Evolutionary conservation across 2,888 invertebrate species (phyloP), one percentile per base, ranked within the genome.

Genomic region (Cerastis leucographa): DNA sequence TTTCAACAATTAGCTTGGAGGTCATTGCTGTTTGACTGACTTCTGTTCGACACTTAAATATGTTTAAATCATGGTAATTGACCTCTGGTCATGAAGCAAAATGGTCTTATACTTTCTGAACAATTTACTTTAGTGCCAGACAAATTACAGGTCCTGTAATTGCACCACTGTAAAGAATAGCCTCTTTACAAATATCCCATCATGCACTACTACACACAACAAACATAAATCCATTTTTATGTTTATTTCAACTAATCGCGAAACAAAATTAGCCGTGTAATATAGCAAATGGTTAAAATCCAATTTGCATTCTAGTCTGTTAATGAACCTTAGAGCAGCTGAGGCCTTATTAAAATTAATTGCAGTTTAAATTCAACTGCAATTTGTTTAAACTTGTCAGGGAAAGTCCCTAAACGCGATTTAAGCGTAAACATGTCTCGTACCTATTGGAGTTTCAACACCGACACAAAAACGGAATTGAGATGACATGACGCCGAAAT

Each of bases 401-500:
- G 54, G 22, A 56, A 65, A 85, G 25, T 46, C 42, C 46, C 9
- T n/a, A 22, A 81, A 56, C 29, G 7, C n/a, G 22, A 29, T 64
- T 46, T 35, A 49, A 59, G 19, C 59, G n/a, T 54, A 51, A 49
- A 65, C 8, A 14, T 44, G 35, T 22, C n/a, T 46, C 6, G 17
- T 40, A 59, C 25, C 61, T 51, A 51, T 29, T 7, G 7, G 7
- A 46, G 72, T 72, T 72, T 49, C 67, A 19, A 71, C 66, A 56
- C 65, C 25, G 64, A 71, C 56, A 75, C 67, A 76, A 80, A 79
- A 75, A 69, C 49, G 49, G 74, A 79, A 78, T 56, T 74, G 76
- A 69, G 65, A 85, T 71, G 80, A 80, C 72, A 85, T 71, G 80
- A 80, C 72, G 79, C 78, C 73, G 46, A 87, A 87, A 77, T 83